Evolutionary conservation across 2,797 vertebrate species (phyloP).

Genomic region (Limnodromus scolopaceus): DNA sequence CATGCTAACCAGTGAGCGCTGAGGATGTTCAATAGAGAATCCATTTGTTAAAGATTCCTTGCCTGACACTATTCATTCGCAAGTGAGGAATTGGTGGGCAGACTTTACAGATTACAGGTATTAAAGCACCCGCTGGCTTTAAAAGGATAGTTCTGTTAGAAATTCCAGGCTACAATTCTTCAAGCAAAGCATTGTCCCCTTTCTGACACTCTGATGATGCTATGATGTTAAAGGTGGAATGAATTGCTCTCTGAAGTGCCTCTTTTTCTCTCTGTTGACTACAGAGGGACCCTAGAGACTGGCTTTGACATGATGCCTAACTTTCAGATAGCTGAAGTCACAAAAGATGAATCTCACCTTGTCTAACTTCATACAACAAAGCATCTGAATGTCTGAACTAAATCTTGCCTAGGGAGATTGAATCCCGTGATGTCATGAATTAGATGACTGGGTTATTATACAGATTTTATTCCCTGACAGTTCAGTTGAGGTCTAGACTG

Average conservation of each 20-base stretch:
- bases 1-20: background rate
- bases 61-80: background rate
- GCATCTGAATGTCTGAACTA: constrained; percentile 46
- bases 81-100: background rate
- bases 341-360: constrained; percentile 52
- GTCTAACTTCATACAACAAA: constrained; percentile 56
- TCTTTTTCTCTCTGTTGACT: constrained; percentile 57
- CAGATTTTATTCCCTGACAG: constrained; percentile 33
- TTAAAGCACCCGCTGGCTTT: constrained; percentile 20
- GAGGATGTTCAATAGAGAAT: background rate
- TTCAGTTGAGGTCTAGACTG: background rate
- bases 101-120: background rate
- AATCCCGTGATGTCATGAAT: constrained; percentile 1
- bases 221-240: constrained; percentile 62
- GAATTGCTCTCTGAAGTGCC: constrained; percentile 44
- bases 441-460: constrained; percentile 34
- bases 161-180: constrained; percentile 45
- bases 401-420: constrained; percentile 49
- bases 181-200: constrained; percentile 52
- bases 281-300: constrained; percentile 17
- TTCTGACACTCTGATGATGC: constrained; percentile 47
- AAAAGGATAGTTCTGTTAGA: constrained; percentile 40
- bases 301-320: constrained; percentile 50
- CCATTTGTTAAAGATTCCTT: background rate
- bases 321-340: constrained; percentile 47